Conservation (phyloP, 2,888 invertebrate species). For the Pollenia labialis region DNA sequence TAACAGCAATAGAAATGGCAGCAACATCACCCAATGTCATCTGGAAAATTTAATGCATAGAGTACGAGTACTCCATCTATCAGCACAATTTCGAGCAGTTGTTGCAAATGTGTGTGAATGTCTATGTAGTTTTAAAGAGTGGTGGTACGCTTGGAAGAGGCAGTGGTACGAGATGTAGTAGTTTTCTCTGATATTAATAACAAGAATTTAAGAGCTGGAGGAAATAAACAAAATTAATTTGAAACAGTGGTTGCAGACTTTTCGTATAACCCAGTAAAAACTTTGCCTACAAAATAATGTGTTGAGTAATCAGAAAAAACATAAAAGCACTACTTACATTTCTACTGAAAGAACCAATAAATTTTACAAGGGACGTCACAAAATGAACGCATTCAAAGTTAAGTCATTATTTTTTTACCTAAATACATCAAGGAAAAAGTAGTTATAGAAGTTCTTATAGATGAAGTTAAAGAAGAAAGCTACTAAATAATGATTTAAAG, state of each 20-base stretch:
- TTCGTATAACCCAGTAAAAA: too few species aligned
- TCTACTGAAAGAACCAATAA: too few species aligned
- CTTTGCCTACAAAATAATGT: too few species aligned
- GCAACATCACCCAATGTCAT: conserved; percentile 64
- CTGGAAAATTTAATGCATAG: conserved; percentile 67
- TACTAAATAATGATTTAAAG: too few species aligned
- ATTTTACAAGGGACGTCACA: too few species aligned
- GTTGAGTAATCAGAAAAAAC: too few species aligned
- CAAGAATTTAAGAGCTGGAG: conserved; percentile 11
- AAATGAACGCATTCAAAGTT: too few species aligned
- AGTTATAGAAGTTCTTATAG: too few species aligned
- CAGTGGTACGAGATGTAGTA: not conserved
- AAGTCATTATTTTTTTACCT: too few species aligned
- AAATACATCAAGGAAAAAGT: too few species aligned
- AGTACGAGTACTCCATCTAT: conserved; percentile 51
- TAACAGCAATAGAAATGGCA: conserved; percentile 47
- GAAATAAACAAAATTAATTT: conserved; percentile 31
- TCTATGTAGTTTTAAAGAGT: not conserved
- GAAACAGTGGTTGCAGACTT: conserved; percentile 4
- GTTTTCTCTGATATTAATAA: conserved; percentile 54
- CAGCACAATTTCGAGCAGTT: conserved; percentile 37
- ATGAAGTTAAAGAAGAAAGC: too few species aligned
- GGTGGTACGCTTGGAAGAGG: not conserved
- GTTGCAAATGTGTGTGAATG: not conserved
- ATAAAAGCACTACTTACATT: too few species aligned